Conservation (phyloP, 1,140 invertebrate species). For the Stegodyphus mimosarum region DNA sequence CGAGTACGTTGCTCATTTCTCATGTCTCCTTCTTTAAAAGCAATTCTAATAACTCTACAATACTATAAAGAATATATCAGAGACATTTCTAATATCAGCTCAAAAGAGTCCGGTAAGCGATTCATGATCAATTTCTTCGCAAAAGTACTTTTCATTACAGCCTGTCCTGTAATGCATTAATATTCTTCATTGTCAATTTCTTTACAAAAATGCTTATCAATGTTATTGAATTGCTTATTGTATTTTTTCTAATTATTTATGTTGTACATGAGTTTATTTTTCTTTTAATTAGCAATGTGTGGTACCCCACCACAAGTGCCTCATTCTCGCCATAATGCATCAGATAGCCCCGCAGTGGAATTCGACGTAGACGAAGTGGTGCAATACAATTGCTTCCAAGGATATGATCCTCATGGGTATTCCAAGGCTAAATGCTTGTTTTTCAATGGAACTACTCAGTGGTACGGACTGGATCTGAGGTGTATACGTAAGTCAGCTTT, state of each 20-base stretch:
- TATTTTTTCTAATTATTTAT: not conserved
- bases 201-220: not conserved
- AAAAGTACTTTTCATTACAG: no score
- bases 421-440: conserved; percentile 89
- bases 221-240: not conserved
- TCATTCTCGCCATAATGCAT: conserved; percentile 88
- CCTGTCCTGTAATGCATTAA: no score
- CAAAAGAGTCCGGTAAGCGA: no score
- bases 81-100: no score
- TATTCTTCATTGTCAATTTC: no score
- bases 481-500: conserved; percentile 84
- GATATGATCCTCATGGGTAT: conserved; percentile 87
- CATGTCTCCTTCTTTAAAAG: no score
- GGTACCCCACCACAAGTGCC: conserved; percentile 85
- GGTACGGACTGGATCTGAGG: conserved; percentile 93
- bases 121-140: no score
- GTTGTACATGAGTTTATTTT: no score
- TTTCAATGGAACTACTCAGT: conserved; percentile 84
- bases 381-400: conserved; percentile 90
- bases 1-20: no score
- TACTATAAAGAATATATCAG: no score
- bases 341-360: conserved; percentile 68
- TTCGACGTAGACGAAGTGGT: conserved; percentile 76
- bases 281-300: conserved; percentile 76
- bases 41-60: no score